Base-by-base conservation (phyloP, 2,888 invertebrate genomes). In the Crossocerus cetratus region DNA sequence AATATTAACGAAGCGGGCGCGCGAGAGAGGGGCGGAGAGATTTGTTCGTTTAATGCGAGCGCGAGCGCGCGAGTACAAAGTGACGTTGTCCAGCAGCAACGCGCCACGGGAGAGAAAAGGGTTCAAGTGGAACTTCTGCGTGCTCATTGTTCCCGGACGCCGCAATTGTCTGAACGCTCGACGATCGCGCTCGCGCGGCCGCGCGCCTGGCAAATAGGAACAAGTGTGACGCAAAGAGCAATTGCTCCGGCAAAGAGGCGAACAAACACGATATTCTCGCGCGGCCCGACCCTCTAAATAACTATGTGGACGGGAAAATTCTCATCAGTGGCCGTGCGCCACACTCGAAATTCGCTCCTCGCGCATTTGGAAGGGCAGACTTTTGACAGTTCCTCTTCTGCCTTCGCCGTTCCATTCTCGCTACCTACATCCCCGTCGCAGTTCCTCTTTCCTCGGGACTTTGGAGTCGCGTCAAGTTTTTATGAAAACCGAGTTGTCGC, bases 1-100 rank as follows among this genome's bases (percentile, higher is more conserved):
- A 45, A 62, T 62, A 68, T 62, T 62, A 68, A 68, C 68, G 62
- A 23, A 4, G 45, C 49, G 14, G 42, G 43, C 66, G 32, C 11
- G 43, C 8, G 53, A 54, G n/a, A 21, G 43, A 14, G 62, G 53
- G 2, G 13, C 32, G 32, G 32, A 32, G 13, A 53, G 16, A 53
- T 56, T 49, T 44, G 43, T 20, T 21, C 64, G 43, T n/a, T 54
- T 62, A 58, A 58, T 43, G 18, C 18, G 43, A 32, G 32, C 3
- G 32, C 3, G 32, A 4, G 21, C 18, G 16, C 32, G 32, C 32
- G 32, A 4, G 32, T 11, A 32, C 11, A 32, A 32, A 32, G 32
- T 32, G 32, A 32, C 32, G 32, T 32, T 32, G 32, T 32, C 32
- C 32, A 32, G 32, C 32, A 32, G 32, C 32, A 32, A 32, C 32